Conservation (phyloP, 2,888 invertebrate genomes). For the Melanotus villosus region DNA sequence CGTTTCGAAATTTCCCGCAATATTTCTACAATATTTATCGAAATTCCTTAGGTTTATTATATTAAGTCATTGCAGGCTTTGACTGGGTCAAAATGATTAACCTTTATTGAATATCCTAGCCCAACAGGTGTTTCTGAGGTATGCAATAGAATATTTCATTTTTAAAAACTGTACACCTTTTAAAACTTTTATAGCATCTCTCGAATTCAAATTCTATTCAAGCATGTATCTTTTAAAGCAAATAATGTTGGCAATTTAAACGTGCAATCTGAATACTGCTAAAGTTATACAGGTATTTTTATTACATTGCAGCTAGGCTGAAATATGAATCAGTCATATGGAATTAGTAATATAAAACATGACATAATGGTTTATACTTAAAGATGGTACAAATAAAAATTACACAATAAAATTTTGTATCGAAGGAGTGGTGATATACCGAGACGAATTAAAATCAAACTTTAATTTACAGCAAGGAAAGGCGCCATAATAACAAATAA, state of each 20-base stretch:
- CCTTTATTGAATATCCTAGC: not conserved
- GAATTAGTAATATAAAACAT: too few species aligned
- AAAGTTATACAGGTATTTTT: too few species aligned
- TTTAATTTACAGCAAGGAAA: conserved; percentile 22
- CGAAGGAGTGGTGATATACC: not conserved
- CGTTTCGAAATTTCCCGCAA: not conserved
- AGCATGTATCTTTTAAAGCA: too few species aligned
- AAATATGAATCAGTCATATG: too few species aligned
- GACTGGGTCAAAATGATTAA: conserved; percentile 3
- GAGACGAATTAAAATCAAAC: conserved; percentile 24
- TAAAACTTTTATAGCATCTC: too few species aligned
- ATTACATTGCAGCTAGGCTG: too few species aligned
- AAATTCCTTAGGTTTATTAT: not conserved
- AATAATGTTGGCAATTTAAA: too few species aligned
- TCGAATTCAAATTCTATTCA: too few species aligned
- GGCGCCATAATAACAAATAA: conserved; percentile 25
- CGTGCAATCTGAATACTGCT: too few species aligned
- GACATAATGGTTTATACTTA: too few species aligned
- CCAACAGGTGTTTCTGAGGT: conserved; percentile 4
- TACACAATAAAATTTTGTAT: not conserved
- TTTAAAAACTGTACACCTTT: too few species aligned
- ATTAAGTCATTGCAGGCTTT: not conserved
- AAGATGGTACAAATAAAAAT: too few species aligned
- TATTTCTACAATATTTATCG: not conserved
- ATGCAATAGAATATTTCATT: not conserved